A percentile compares a stretch with the other conserved stretches of the same genome.
These are phyloP conservation scores for Xenopus borealis DNA, from an alignment of 2,113 vertebrate species.

Conservation along the genomic window DNA sequence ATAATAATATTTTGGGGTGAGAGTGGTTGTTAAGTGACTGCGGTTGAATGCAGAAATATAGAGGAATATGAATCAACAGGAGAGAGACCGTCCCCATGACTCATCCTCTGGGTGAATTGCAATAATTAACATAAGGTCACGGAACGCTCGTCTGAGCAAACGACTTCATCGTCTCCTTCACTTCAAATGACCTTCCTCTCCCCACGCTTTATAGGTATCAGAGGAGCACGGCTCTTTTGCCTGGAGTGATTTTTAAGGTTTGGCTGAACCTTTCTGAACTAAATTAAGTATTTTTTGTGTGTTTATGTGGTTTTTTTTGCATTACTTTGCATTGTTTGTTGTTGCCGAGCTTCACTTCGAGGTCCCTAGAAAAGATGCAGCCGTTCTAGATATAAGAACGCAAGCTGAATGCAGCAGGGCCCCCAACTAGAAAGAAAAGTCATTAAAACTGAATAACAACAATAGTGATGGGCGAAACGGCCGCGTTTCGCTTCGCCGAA, in stretches of 20 bases:
- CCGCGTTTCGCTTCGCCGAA: too few species aligned
- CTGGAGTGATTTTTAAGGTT: conserved; percentile 9
- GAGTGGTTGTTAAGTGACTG: conserved; percentile 45
- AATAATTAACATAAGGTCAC: conserved; percentile 61
- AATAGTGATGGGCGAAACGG: too few species aligned
- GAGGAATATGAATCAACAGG: conserved; percentile 59
- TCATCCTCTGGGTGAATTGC: conserved; percentile 53
- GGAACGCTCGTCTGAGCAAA: conserved; percentile 41
- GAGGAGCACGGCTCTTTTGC: not conserved
- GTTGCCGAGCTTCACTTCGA: too few species aligned
- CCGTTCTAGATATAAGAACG: too few species aligned
- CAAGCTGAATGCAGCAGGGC: too few species aligned
- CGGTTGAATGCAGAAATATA: conserved; percentile 11
- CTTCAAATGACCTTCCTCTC: conserved; percentile 48
- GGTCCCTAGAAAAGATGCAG: too few species aligned
- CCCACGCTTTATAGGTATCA: not conserved
- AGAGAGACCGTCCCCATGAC: conserved; percentile 52
- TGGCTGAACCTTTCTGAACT: too few species aligned
- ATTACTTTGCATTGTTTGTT: too few species aligned
- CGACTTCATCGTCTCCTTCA: conserved; percentile 44
- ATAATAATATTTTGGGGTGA: conserved; percentile 43
- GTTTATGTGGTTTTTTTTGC: too few species aligned
- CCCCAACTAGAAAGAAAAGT: too few species aligned
- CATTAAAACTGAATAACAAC: too few species aligned
- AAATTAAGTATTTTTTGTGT: not conserved